A percentile compares a stretch with the other conserved stretches of the same genome.
These are phyloP conservation scores for Leptonema lineaticorne DNA, from an alignment of 1,140 invertebrate genomes.

Conservation along the genomic window DNA sequence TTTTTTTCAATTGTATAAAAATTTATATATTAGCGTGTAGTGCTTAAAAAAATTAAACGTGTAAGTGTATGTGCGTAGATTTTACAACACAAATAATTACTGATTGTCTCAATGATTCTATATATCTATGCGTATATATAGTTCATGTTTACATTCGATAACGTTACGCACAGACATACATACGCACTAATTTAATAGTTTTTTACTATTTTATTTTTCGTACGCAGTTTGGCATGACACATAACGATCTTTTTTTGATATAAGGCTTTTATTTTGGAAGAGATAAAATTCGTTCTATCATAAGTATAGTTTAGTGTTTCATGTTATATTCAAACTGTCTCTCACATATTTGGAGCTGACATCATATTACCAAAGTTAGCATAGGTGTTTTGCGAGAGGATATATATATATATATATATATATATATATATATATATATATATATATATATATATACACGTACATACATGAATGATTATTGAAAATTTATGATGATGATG, in stretches of 20 bases:
- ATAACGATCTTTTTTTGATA: not conserved
- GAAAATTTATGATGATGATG: not conserved
- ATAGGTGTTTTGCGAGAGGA: conserved; percentile 26
- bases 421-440: not conserved
- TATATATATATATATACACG: not conserved
- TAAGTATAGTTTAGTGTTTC: conserved; percentile 31
- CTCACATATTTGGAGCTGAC: conserved; percentile 16
- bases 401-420: not conserved
- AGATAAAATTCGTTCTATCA: conserved; percentile 8
- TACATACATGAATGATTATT: not conserved
- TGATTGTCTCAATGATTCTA: no score
- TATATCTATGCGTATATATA: no score
- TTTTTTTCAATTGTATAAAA: no score
- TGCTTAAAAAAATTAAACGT: no score
- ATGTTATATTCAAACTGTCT: conserved; percentile 25
- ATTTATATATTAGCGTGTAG: no score
- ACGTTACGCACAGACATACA: no score
- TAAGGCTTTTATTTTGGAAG: conserved; percentile 2
- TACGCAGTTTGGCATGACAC: not conserved
- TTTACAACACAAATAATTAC: no score
- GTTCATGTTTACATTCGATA: no score
- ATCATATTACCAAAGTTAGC: conserved; percentile 39
- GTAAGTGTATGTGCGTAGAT: no score
- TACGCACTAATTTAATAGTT: no score
- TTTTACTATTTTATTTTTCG: not conserved